Base-by-base conservation (phyloP, 2,113 vertebrate genomes). In the Macquaria australasica region DNA sequence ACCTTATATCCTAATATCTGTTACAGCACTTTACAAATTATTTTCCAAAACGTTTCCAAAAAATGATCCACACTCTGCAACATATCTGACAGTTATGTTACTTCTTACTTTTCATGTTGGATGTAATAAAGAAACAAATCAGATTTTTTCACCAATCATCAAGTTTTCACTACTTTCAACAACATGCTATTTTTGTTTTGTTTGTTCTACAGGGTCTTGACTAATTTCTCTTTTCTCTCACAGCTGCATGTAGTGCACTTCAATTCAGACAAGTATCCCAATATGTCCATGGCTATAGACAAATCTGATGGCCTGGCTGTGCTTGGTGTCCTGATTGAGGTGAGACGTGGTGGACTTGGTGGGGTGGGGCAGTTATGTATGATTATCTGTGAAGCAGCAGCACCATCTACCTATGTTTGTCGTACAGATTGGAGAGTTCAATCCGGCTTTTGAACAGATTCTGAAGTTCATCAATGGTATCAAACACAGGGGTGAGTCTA, bases 241-340 rank as follows among this genome's bases (percentile, higher is more conserved):
- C 89, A 99, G 98, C 87, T 99, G 91, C 98, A 99, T 43, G 89
- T 99, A 21, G 98, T 99, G 18, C 97, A 98, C 91, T 99, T 96
- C 83, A 99, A 99, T 91, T 97, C 98, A 5, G 97, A 97, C 75
- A 97, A 95, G 83, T 99, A 99, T 45, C 87, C 92, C n/a, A 95
- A 96, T 43, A 20, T 96, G 63, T 92, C 95, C 53, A 62, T 72
- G 8, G 98, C 98, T 53, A 92, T 95, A 9, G 96, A 98, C 92
- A 97, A 97, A 90, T 88, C 94, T 0, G 96, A 98, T 10, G 98
- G 98, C 21, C 94, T 99, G 53, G 98, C 97, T 0, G 98, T 99
- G 83, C 89, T 99, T 48, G 98, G 97, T 28, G 88, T 98, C 90
- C 95, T 99, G 58, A 95, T 99, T 16, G 96, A 99, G 97, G 98